phyloP scores from a whole-genome alignment of 2,888 invertebrate species.

The Eilema depressum region DNA sequence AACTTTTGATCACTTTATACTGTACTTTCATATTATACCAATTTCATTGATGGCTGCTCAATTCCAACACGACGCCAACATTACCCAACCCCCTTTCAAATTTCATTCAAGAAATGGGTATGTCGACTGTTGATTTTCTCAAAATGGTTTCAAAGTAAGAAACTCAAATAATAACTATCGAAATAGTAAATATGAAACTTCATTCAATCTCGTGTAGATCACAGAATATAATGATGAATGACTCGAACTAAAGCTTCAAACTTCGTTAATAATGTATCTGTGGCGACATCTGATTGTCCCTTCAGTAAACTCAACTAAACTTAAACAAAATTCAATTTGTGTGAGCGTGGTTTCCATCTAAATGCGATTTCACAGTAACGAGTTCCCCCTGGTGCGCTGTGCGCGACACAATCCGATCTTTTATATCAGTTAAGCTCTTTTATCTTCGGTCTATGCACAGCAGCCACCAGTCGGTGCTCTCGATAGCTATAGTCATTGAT shows the following conservation, averaged over 20 bases:
- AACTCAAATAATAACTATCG: neutral
- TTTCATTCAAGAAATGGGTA: too few species aligned
- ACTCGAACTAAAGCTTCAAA: neutral
- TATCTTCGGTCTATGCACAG: neutral
- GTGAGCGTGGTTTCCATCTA: slow-evolving; percentile 15
- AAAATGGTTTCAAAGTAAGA: neutral
- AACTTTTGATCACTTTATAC: too few species aligned
- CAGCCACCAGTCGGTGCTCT: neutral
- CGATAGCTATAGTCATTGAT: neutral
- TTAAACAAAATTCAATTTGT: slow-evolving; percentile 18
- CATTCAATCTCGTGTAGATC: neutral
- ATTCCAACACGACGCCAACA: too few species aligned
- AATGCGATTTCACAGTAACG: slow-evolving; percentile 9
- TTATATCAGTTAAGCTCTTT: neutral
- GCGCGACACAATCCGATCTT: neutral
- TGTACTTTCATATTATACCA: too few species aligned
- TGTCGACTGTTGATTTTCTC: neutral
- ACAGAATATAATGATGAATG: neutral
- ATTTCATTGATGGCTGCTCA: too few species aligned
- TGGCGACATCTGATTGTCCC: neutral
- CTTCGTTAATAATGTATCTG: neutral
- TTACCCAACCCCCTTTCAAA: too few species aligned
- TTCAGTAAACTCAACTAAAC: slow-evolving; percentile 8
- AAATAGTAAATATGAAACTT: neutral
- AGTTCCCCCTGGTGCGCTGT: neutral